Conservation (phyloP, 1,140 invertebrate genomes). For the Hestina assimilis region DNA sequence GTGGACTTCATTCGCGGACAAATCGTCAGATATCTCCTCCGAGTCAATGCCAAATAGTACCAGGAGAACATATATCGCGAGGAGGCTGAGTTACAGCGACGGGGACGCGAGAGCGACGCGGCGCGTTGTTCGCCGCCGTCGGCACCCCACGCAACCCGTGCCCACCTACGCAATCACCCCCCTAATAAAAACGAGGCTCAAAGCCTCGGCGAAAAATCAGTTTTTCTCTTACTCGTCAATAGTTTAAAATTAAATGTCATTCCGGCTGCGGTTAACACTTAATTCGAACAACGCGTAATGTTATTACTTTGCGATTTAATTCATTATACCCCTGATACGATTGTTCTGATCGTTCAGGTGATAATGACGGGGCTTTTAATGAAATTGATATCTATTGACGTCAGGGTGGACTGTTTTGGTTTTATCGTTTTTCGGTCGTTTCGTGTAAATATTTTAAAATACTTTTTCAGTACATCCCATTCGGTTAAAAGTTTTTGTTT, state of each 20-base stretch:
- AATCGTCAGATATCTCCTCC: constrained; percentile 48
- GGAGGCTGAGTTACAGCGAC: constrained; percentile 46
- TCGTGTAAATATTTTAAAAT: background rate
- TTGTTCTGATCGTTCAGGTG: constrained; percentile 58
- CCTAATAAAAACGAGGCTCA: constrained; percentile 39
- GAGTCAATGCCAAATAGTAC: constrained; percentile 76
- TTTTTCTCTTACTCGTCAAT: constrained; percentile 64
- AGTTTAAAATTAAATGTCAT: constrained; percentile 76
- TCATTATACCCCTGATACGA: constrained; percentile 62
- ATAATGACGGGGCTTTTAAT: constrained; percentile 69
- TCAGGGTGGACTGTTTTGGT: constrained; percentile 22
- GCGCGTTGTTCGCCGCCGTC: constrained; percentile 22
- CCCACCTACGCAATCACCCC: constrained; percentile 45
- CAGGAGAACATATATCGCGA: constrained; percentile 47
- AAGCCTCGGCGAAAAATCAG: constrained; percentile 61
- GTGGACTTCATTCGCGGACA: constrained; percentile 25
- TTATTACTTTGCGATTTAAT: constrained; percentile 71
- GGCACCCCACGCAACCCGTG: constrained; percentile 27
- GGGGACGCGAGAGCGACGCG: constrained; percentile 20
- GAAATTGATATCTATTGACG: constrained; percentile 63
- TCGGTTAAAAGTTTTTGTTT: background rate
- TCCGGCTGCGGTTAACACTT: constrained; percentile 67
- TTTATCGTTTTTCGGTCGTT: constrained; percentile 13
- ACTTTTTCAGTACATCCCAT: background rate
- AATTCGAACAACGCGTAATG: constrained; percentile 68